Base-by-base conservation (phyloP, 2,888 invertebrate species). In the Cinara cedri region DNA sequence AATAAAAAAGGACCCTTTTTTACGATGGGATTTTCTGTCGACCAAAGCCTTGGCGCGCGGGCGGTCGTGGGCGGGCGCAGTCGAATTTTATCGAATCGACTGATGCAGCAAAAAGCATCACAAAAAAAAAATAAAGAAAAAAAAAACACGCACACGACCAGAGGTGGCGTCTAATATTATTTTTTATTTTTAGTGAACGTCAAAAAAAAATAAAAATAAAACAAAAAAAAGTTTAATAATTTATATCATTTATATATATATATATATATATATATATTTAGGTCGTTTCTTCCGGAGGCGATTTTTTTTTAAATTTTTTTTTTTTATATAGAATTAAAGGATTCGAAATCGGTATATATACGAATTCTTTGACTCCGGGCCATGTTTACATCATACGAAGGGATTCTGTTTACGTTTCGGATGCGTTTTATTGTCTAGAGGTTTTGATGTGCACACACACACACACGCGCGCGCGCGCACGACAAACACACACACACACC, bases 311-410 rank as follows among this genome's bases (percentile, higher is more conserved):
- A 4, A 42, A 16, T 10, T 60, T 34, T 13, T 49, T 26, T 46
- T 24, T 60, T 19, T 62, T 42, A 34, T 26, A 62, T 51, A 62
- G 34, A 34, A 62, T 72, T 46, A 46, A 72, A 72, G 26, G 49
- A 16, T 74, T 54, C n/a, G 63, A 24, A 74, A 65, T 70, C 70
- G 57, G 66, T 60, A 54, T 44, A 44, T 44, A 44, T 44, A 66
- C 57, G 68, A 68, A 68, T 68, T 78, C 68, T 78, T 78, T 78
- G 78, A 78, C 78, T 78, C 34, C 60, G 57, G 60, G 57, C 78
- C 78, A 78, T 78, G 78, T 78, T 78, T 78, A 78, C 70, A 34
- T 34, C 34, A 34, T 6, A 60, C 78, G 78, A 70, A 62, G 57
- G 34, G 60, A 70, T 78, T 42, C 21, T 78, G 78, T 78, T 78